phyloP scores from a whole-genome alignment of 2,113 vertebrate genomes.

The Macaca nemestrina region DNA sequence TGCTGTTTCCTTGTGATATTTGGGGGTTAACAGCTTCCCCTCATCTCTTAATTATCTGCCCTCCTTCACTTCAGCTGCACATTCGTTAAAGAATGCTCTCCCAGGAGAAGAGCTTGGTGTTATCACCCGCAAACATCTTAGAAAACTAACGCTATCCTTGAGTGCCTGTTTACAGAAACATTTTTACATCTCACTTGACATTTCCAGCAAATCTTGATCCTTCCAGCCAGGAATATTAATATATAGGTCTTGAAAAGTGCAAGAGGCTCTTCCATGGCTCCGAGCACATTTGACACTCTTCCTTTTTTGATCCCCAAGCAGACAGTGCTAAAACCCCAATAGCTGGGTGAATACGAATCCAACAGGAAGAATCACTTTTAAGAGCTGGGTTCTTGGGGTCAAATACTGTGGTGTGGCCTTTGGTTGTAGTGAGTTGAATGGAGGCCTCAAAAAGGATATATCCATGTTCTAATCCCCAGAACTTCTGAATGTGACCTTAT shows the following conservation, averaged over 20 bases:
- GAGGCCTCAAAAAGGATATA: neutral
- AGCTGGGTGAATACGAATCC: neutral
- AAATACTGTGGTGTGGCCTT: neutral
- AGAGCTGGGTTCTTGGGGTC: neutral
- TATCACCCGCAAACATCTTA: neutral
- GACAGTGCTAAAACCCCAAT: neutral
- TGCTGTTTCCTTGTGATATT: neutral
- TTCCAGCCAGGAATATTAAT: neutral
- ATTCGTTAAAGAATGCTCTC: neutral
- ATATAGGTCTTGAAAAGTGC: neutral
- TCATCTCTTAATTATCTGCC: neutral
- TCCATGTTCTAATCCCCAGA: neutral
- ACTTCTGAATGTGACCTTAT: neutral
- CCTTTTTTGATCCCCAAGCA: neutral
- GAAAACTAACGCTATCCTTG: neutral
- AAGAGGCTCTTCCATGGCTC: neutral
- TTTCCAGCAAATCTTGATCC: conserved; percentile 35
- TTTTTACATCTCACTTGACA: neutral
- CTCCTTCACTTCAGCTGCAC: neutral
- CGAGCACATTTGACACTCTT: neutral
- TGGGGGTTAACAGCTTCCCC: neutral
- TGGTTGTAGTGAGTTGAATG: neutral
- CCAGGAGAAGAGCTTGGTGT: neutral
- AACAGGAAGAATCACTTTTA: neutral
- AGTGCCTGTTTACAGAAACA: conserved; percentile 24